phyloP scores from a whole-genome alignment of 2,113 vertebrate species.

The Ceuthmochares aereus region DNA sequence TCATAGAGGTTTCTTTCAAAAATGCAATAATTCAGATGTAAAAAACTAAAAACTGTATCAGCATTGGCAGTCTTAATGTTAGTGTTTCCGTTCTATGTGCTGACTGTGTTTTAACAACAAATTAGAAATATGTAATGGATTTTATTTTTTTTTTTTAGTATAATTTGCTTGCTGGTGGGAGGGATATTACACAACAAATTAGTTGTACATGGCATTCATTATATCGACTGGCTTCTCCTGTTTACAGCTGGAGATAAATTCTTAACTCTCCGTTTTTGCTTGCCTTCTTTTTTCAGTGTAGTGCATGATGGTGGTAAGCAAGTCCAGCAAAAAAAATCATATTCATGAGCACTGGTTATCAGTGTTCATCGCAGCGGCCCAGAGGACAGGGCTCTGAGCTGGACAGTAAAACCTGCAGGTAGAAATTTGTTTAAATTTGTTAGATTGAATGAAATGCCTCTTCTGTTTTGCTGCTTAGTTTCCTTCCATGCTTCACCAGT shows the following conservation, averaged over 20 bases:
- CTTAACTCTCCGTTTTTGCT: neutral
- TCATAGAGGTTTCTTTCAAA: neutral
- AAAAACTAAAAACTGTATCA: fast-evolving
- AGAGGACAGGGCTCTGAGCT: neutral
- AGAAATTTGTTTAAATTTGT: neutral
- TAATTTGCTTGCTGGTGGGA: neutral
- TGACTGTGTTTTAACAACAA: neutral
- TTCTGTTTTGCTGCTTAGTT: neutral
- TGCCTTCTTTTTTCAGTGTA: neutral
- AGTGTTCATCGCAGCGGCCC: neutral
- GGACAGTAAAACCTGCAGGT: neutral
- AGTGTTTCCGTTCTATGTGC: neutral
- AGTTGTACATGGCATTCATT: neutral
- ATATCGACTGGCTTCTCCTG: neutral
- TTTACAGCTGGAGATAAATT: neutral
- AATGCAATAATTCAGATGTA: neutral
- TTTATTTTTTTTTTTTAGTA: neutral
- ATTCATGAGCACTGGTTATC: neutral
- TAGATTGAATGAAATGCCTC: neutral
- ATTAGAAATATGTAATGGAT: neutral
- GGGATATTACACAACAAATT: neutral
- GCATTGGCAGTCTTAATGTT: neutral
- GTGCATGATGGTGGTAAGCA: neutral
- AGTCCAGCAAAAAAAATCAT: neutral
- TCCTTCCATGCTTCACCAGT: neutral